Conservation (phyloP, 2,888 invertebrate species). For the Syrista parreyssii region DNA sequence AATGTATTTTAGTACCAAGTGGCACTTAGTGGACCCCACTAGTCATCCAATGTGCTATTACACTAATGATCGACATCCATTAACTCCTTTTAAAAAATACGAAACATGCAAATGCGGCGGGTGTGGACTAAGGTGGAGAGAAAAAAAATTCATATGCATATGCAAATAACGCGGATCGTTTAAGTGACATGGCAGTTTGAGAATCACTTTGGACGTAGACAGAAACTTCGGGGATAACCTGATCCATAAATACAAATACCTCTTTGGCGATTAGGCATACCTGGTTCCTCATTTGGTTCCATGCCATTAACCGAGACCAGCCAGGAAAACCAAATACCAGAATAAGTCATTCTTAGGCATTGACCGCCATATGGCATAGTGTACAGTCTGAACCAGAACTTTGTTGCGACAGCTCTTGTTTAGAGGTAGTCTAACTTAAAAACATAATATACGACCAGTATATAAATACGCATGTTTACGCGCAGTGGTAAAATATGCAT, state of each 20-base stretch:
- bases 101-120: slow-evolving; percentile 19
- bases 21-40: slow-evolving; percentile 17
- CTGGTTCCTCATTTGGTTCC: background rate
- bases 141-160: slow-evolving; percentile 39
- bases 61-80: slow-evolving; percentile 52
- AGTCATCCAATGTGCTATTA: slow-evolving; percentile 21
- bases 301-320: background rate
- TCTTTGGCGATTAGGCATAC: background rate
- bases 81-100: slow-evolving; percentile 29
- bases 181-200: slow-evolving; percentile 28
- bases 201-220: background rate
- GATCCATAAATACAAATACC: background rate
- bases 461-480: background rate
- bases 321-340: background rate
- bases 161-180: slow-evolving; percentile 39
- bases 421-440: background rate
- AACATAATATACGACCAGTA: background rate
- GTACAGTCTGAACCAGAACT: background rate
- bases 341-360: background rate
- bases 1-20: slow-evolving; percentile 17
- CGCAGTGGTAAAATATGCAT: background rate
- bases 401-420: background rate
- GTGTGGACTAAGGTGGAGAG: slow-evolving; percentile 29
- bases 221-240: background rate
- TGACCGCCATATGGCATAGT: background rate